phyloP scores from a whole-genome alignment of 1,140 invertebrate genomes.

The Drosophila nasuta region DNA sequence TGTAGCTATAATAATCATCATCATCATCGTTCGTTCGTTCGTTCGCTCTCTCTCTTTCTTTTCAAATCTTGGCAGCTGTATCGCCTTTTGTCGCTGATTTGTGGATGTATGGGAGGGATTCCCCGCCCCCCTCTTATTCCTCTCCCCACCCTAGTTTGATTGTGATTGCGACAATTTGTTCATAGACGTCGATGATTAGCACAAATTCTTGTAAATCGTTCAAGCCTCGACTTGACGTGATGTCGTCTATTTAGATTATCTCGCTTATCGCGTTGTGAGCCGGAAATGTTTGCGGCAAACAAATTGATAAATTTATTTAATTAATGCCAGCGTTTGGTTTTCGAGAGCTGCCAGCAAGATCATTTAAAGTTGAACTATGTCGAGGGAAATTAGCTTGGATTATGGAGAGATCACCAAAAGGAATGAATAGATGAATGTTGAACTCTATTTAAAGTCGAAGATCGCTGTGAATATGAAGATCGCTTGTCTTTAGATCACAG shows the following conservation, averaged over 20 bases:
- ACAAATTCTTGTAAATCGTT: conserved; percentile 72
- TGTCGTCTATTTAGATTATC: conserved; percentile 52
- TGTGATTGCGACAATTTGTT: conserved; percentile 77
- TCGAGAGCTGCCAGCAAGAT: too few species aligned
- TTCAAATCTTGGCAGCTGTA: neutral
- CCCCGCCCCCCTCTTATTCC: neutral
- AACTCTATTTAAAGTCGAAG: too few species aligned
- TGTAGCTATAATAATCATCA: conserved; percentile 51
- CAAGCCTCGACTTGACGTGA: conserved; percentile 30
- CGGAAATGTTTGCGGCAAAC: conserved; percentile 63
- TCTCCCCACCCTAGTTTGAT: neutral
- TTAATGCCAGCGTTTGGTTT: conserved; percentile 5
- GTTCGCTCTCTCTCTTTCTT: neutral
- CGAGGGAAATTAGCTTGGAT: too few species aligned
- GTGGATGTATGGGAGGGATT: too few species aligned
- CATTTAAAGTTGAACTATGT: too few species aligned
- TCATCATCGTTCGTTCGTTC: conserved; percentile 9
- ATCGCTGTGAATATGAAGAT: too few species aligned
- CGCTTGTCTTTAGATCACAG: too few species aligned
- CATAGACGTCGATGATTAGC: conserved; percentile 79
- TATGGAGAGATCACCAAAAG: too few species aligned
- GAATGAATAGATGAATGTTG: too few species aligned
- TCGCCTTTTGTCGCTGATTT: conserved; percentile 40
- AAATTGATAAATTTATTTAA: conserved; percentile 72
- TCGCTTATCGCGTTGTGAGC: conserved; percentile 28